Conservation (phyloP, 2,113 vertebrate species). For the Pavo muticus region DNA sequence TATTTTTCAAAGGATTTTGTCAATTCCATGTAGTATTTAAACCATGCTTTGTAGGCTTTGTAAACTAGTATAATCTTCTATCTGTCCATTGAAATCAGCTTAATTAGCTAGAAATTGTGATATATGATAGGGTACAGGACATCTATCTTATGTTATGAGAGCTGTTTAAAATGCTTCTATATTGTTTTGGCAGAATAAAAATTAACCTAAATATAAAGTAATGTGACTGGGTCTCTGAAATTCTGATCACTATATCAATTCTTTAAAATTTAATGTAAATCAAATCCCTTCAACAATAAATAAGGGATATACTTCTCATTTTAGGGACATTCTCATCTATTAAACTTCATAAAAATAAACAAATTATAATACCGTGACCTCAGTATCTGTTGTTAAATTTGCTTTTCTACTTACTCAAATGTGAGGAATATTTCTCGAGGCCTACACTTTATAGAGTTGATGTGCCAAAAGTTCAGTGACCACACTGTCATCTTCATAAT, state of each 20-base stretch:
- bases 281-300: background rate
- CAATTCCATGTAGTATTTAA: background rate
- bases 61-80: background rate
- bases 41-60: background rate
- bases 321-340: background rate
- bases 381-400: conserved; percentile 11
- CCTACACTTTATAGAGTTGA: conserved; percentile 25
- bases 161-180: background rate
- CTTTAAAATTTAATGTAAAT: background rate
- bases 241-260: background rate
- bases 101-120: background rate
- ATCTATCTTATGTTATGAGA: background rate
- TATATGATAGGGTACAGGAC: background rate
- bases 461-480: conserved; percentile 55
- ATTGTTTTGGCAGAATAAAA: background rate
- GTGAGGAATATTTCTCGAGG: conserved; percentile 39
- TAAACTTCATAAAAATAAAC: background rate
- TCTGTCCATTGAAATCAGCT: background rate
- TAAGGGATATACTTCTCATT: background rate
- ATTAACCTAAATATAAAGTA: background rate
- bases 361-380: background rate
- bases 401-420: conserved; percentile 24
- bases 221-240: background rate
- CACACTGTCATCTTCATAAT: conserved; percentile 51
- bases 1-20: background rate